Evolutionary conservation across 2,113 vertebrate genomes (phyloP), one percentile per base, ranked within the genome.

Genomic region (Lampris incognitus): DNA sequence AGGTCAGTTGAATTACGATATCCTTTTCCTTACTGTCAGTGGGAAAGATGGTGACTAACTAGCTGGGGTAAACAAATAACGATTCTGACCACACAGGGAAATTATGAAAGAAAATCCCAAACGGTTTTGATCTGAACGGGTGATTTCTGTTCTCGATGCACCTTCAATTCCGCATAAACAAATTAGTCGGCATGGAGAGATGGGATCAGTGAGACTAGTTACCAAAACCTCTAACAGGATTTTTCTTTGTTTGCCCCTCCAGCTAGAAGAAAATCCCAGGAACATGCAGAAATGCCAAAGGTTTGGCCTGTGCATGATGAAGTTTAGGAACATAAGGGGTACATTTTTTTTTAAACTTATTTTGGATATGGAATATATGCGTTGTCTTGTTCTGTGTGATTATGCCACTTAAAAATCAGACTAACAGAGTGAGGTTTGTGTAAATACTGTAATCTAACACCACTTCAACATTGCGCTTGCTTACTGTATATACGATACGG

Each of bases 231-330:
- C 58, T 69, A 78, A 82, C 88, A 87, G 74, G 80, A 87, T 83
- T 90, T 92, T 93, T 92, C 86, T 94, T 93, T 93, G 93, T 94
- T 95, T 95, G 93, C 91, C 88, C 86, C 90, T 93, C 84, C 88
- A 94, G 92, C 92, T 83, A 91, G 82, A 92, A 94, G 91, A 93
- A 91, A 91, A 66, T 87, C 92, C 90, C 83, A 92, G 91, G 89
- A 94, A 91, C 85, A 93, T 91, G 88, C 92, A 89, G 89, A 93
- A 82, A 88, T 90, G 91, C 68, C 83, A 88, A 94, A 85, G 79
- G 74, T 93, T 90, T 94, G 91, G 88, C 86, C 88, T 79, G 83
- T 90, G 86, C 79, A 92, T 90, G 91, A 93, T 67, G 65, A 92
- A 92, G 86, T 86, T 82, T 91, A 94, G 91, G 62, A 87, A 81